Percentiles rank a stretch among this genome's conserved stretches.
These are phyloP conservation scores for Ophion costatus DNA, from an alignment of 2,888 invertebrate species.

Conservation along the genomic window DNA sequence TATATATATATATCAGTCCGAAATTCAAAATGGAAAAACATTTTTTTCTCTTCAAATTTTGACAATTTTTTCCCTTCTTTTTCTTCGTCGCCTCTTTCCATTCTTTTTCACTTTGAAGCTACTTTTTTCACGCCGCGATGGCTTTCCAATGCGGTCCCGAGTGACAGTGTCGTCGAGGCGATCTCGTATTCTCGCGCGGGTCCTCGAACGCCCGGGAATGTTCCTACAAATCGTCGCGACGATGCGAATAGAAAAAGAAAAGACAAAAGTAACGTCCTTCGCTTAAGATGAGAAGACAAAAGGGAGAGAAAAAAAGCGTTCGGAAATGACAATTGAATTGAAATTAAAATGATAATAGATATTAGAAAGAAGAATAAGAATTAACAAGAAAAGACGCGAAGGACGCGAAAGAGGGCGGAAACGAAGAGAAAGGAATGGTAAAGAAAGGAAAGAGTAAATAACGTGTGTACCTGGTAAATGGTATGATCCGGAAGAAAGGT, in stretches of 20 bases:
- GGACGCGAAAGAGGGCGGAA: background rate
- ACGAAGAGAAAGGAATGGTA: background rate
- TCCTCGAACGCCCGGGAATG: slow-evolving; percentile 64
- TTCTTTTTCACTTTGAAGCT: too few species aligned
- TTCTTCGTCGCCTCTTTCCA: too few species aligned
- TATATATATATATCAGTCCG: too few species aligned
- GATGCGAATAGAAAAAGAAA: too few species aligned
- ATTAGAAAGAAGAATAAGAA: background rate
- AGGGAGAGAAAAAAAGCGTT: background rate
- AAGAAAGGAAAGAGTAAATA: background rate
- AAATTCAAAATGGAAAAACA: too few species aligned
- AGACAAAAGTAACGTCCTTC: background rate
- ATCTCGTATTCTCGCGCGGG: too few species aligned
- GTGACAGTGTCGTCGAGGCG: too few species aligned
- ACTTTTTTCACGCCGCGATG: too few species aligned
- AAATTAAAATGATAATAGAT: background rate
- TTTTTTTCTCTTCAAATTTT: too few species aligned
- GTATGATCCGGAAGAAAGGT: slow-evolving; percentile 30
- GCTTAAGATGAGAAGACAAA: background rate
- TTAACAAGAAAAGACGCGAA: background rate
- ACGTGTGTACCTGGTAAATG: slow-evolving; percentile 56
- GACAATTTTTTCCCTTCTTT: too few species aligned
- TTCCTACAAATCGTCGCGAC: slow-evolving; percentile 70
- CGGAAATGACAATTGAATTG: slow-evolving; percentile 2
- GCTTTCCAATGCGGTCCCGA: too few species aligned